A percentile compares a stretch with the other conserved stretches of the same genome.
These are phyloP conservation scores for Caenorhabditis sp. DNA, from an alignment of 2,888 invertebrate species.

Conservation along the genomic window DNA sequence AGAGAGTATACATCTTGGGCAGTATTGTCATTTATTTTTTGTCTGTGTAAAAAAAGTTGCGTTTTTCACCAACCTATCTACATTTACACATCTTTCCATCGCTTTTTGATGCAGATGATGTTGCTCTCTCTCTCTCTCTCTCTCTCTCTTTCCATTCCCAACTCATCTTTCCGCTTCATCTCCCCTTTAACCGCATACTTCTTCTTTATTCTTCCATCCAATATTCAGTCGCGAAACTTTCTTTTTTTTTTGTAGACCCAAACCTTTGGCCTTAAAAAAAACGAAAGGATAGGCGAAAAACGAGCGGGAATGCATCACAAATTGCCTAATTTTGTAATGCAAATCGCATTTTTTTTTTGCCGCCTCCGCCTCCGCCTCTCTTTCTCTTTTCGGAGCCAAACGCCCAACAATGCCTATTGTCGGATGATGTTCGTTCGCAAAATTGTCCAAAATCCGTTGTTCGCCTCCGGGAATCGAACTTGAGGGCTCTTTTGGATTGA, in stretches of 20 bases:
- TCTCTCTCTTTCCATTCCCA: slow-evolving; percentile 4
- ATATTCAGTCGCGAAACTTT: slow-evolving; percentile 12
- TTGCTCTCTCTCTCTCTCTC: background rate
- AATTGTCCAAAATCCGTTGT: no score
- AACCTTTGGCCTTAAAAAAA: background rate
- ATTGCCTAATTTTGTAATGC: slow-evolving; percentile 52
- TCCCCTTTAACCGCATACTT: slow-evolving; percentile 20
- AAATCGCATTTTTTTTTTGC: slow-evolving; percentile 31
- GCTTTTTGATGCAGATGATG: slow-evolving; percentile 3
- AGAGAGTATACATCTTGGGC: background rate
- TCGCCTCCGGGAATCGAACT: no score
- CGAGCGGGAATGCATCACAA: background rate
- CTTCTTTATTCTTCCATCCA: slow-evolving; percentile 25
- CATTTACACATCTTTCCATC: background rate
- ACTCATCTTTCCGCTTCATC: slow-evolving; percentile 48
- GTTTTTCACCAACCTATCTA: no score
- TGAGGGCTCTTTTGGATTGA: no score
- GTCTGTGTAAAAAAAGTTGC: no score
- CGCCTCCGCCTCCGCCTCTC: background rate
- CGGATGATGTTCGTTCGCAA: no score
- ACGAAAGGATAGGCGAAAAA: background rate
- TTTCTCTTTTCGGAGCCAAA: background rate
- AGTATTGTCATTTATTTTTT: no score
- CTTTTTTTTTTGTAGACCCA: background rate
- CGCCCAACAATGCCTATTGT: slow-evolving; percentile 45